A percentile compares a stretch with the other conserved stretches of the same genome.
Evolutionary conservation across 2,888 invertebrate genomes (phyloP).

Genomic region (Baccha elongata): DNA sequence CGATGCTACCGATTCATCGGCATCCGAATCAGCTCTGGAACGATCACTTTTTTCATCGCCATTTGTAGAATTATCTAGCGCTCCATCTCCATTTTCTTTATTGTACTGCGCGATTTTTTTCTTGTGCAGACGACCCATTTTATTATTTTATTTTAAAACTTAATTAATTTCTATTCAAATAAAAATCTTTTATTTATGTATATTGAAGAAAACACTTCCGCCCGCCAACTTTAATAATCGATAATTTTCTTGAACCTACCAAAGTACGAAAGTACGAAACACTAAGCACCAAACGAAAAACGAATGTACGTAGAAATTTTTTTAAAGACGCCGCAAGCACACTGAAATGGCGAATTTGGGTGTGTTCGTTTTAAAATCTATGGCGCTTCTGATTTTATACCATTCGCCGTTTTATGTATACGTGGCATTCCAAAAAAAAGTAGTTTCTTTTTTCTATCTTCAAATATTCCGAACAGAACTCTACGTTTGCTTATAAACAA

Average conservation of each 20-base stretch:
- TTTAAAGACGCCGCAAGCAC: slow-evolving; percentile 65
- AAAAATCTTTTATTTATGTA: slow-evolving; percentile 58
- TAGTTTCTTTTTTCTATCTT: neutral
- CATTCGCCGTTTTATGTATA: slow-evolving; percentile 9
- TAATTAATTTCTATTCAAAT: slow-evolving; percentile 31
- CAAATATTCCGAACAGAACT: no score
- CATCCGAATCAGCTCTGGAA: slow-evolving; percentile 63
- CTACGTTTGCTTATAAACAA: no score
- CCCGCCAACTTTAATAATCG: slow-evolving; percentile 71
- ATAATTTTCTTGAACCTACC: slow-evolving; percentile 63
- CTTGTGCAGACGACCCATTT: slow-evolving; percentile 79
- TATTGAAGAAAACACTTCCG: slow-evolving; percentile 58
- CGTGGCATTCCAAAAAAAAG: slow-evolving; percentile 20
- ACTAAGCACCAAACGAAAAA: no score
- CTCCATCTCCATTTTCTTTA: slow-evolving; percentile 76
- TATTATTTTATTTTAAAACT: slow-evolving; percentile 59
- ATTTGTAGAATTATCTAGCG: slow-evolving; percentile 63
- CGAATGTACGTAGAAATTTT: slow-evolving; percentile 53
- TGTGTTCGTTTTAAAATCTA: slow-evolving; percentile 51
- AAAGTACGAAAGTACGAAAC: slow-evolving; percentile 37
- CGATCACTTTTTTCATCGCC: slow-evolving; percentile 69
- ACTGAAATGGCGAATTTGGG: slow-evolving; percentile 61
- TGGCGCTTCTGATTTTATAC: slow-evolving; percentile 39
- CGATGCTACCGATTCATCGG: slow-evolving; percentile 64
- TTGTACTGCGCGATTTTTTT: slow-evolving; percentile 78